Conservation (phyloP, 2,888 invertebrate genomes). For the Macaria notata region DNA sequence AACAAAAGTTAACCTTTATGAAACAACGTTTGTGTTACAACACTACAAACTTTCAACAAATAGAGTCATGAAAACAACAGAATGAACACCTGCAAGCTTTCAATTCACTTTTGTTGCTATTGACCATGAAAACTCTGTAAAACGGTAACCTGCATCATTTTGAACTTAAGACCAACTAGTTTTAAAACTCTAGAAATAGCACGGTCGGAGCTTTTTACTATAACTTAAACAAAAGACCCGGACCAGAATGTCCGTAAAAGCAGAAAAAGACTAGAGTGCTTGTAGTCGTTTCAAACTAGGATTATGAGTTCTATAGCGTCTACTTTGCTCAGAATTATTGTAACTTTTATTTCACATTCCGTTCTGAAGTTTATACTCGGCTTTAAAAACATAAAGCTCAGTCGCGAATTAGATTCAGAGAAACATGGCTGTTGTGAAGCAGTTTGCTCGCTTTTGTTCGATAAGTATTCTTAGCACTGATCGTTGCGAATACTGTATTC, state of each 20-base stretch:
- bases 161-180: constrained; percentile 8
- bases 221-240: constrained; percentile 26
- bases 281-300: constrained; percentile 27
- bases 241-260: constrained; percentile 19
- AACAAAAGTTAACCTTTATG: no score
- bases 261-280: constrained; percentile 20
- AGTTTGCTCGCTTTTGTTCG: no score
- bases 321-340: constrained; percentile 18
- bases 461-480: no score
- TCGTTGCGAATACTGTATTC: no score
- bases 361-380: constrained; percentile 4
- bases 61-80: no score
- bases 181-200: constrained; percentile 13
- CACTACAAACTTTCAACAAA: no score
- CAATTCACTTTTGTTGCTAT: no score
- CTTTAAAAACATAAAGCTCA: constrained; percentile 6
- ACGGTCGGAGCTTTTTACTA: constrained; percentile 22
- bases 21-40: no score
- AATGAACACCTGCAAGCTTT: no score
- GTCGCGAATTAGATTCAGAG: not conserved
- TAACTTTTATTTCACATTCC: constrained; percentile 15
- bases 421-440: no score
- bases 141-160: constrained; percentile 1
- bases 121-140: not conserved
- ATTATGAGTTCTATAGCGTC: constrained; percentile 23